These are phyloP conservation scores for Drosophila nasuta DNA, from an alignment of 1,140 invertebrate species.

Conservation along the genomic window DNA sequence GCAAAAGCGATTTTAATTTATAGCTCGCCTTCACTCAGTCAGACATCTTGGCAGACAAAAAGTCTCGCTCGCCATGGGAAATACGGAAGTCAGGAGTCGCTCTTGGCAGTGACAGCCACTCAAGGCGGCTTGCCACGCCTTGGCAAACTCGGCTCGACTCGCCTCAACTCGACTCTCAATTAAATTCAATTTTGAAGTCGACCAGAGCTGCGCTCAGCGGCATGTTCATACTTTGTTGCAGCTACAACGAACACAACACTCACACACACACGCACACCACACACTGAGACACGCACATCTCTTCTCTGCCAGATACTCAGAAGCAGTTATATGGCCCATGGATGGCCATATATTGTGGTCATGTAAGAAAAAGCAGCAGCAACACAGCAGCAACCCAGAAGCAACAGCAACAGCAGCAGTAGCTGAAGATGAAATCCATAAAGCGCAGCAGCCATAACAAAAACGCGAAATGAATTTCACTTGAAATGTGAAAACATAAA, in stretches of 20 bases:
- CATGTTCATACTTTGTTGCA: constrained; percentile 39
- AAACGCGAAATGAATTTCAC: constrained; percentile 82
- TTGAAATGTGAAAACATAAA: constrained; percentile 83
- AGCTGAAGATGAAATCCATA: constrained; percentile 74
- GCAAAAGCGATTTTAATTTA: constrained; percentile 35
- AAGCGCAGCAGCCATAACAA: constrained; percentile 81
- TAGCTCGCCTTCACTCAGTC: neutral
- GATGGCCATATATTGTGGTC: constrained; percentile 62
- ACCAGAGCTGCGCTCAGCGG: constrained; percentile 2
- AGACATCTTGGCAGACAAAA: constrained; percentile 13
- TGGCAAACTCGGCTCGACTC: neutral
- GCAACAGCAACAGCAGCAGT: constrained; percentile 33
- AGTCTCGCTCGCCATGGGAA: neutral
- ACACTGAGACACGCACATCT: constrained; percentile 9
- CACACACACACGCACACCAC: constrained; percentile 9
- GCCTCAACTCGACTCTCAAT: constrained; percentile 42
- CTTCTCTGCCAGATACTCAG: constrained; percentile 10
- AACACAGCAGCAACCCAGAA: constrained; percentile 12
- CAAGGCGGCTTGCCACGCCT: neutral
- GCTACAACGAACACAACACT: constrained; percentile 10
- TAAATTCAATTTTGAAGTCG: constrained; percentile 62
- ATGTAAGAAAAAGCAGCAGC: constrained; percentile 62
- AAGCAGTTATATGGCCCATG: constrained; percentile 41
- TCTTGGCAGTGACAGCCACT: constrained; percentile 9
- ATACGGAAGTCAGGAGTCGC: neutral